Evolutionary conservation across 2,797 vertebrate species (phyloP), one percentile per base, ranked within the genome.

Genomic region (Alfaro cultratus): DNA sequence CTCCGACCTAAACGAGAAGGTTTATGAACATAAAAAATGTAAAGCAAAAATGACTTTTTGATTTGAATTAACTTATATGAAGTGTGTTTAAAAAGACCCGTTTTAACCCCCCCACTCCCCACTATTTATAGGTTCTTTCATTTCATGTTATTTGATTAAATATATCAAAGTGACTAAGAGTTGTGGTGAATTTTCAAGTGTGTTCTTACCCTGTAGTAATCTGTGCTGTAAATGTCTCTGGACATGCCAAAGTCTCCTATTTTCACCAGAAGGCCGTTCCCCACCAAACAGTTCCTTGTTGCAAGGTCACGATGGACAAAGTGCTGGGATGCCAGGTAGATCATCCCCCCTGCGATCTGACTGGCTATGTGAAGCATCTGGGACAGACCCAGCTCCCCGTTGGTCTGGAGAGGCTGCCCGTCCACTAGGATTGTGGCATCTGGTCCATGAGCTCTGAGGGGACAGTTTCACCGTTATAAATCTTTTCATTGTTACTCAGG

Each of bases 181-280:
- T 41, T 2, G 21, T 12, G 64, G 64, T 2, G 21, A 26, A 41
- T 26, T 26, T n/a, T 41, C 16, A 62, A 5, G 5, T 55, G n/a
- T 62, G 31, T 85, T 73, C 97, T 97, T 96, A 99, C 98, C 97
- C 98, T 95, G 95, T 99, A 99, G 94, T 99, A 99, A 90, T 99
- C 98, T 2, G 98, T 99, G 95, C 98, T 99, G 96, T 99, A 99
- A 93, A 99, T 98, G 74, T 99, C 98, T 93, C 98, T 95, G 60
- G 98, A 99, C 98, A 99, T 99, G 86, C 98, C 98, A 75, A 99
- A 99, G 93, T 99, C 98, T 81, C 98, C 98, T 23, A 99, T 99
- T 95, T 99, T 99, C 91, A 99, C 98, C 91, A 99, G 95, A 43
- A 99, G 96, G 83, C 97, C 98, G 62, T 97, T 98, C 70, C 98